Conservation (phyloP, 2,888 invertebrate genomes). For the Cosmia pyralina region DNA sequence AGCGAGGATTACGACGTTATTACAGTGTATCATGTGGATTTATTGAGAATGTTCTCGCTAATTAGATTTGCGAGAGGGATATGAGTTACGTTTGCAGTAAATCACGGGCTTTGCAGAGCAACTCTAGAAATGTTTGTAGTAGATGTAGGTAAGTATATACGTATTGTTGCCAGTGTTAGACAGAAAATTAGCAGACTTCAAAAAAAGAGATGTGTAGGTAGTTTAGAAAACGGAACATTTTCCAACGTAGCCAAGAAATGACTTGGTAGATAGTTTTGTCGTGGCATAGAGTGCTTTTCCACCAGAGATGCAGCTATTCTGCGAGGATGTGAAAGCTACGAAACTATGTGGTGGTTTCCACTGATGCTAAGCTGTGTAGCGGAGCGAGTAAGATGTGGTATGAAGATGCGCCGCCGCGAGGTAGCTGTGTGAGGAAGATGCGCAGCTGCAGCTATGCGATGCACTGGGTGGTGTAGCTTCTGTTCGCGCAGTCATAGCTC, state of each 20-base stretch:
- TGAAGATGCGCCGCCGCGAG: too few species aligned
- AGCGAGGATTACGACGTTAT: conserved; percentile 84
- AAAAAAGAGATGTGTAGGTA: too few species aligned
- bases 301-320: too few species aligned
- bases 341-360: too few species aligned
- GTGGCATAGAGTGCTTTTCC: too few species aligned
- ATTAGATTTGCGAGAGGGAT: conserved; percentile 72
- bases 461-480: too few species aligned
- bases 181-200: background rate
- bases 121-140: conserved; percentile 24
- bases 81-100: conserved; percentile 55
- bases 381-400: too few species aligned
- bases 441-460: too few species aligned
- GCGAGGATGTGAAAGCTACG: too few species aligned
- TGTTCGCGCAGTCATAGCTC: too few species aligned
- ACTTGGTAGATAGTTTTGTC: background rate
- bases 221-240: background rate
- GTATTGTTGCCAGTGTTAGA: background rate
- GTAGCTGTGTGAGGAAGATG: too few species aligned
- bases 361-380: too few species aligned
- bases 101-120: conserved; percentile 46
- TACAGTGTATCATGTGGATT: conserved; percentile 85
- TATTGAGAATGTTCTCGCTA: conserved; percentile 82
- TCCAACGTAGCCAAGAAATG: background rate
- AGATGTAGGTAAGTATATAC: conserved; percentile 5